These are phyloP conservation scores for Melikaiella ostensackeni DNA, from an alignment of 2,888 invertebrate species.

Conservation along the genomic window DNA sequence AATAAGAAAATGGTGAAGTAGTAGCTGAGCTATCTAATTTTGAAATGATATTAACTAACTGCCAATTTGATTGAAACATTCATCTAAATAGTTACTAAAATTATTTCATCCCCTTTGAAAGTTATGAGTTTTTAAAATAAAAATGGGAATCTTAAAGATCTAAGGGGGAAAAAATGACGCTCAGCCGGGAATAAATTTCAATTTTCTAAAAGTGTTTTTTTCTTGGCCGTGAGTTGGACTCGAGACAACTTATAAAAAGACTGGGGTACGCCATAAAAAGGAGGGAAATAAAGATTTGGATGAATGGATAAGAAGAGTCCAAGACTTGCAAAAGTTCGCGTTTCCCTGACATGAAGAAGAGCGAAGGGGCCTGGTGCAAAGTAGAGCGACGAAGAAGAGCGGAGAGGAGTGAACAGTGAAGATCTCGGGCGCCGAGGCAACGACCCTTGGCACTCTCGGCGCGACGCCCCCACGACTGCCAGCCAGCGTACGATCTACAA, in stretches of 20 bases:
- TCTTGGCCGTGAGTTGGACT: neutral
- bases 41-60: too few species aligned
- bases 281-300: conserved; percentile 16
- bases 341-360: conserved; percentile 2
- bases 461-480: conserved; percentile 55
- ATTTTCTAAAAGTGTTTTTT: neutral
- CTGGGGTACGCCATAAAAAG: neutral
- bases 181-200: neutral
- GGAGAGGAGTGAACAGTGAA: conserved; percentile 45
- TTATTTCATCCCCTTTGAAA: too few species aligned
- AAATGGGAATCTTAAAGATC: neutral
- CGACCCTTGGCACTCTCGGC: conserved; percentile 63
- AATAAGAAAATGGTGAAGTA: too few species aligned
- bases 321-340: neutral
- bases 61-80: too few species aligned
- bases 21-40: too few species aligned
- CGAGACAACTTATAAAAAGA: neutral
- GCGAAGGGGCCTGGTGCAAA: conserved; percentile 1
- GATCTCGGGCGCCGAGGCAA: conserved; percentile 68
- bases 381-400: conserved; percentile 30
- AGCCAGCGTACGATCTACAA: conserved; percentile 53
- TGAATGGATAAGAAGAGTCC: conserved; percentile 15
- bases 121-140: too few species aligned
- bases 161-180: neutral
- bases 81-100: too few species aligned